These are phyloP conservation scores for Ceratina calcarata DNA, from an alignment of 1,140 invertebrate genomes.

Conservation along the genomic window DNA sequence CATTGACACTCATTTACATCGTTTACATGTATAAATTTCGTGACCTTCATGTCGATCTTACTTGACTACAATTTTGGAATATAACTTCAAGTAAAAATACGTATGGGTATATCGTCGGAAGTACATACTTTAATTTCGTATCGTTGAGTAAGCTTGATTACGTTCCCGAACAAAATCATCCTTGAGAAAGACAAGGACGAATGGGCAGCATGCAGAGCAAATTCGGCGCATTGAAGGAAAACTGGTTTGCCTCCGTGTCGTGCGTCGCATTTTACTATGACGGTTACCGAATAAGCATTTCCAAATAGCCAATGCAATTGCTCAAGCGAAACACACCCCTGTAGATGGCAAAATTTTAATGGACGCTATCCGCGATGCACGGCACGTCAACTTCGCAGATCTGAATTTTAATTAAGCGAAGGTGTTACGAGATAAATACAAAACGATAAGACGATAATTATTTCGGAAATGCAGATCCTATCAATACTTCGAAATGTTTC, in stretches of 20 bases:
- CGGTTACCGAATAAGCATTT: background rate
- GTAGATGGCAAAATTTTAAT: background rate
- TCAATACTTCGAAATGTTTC: background rate
- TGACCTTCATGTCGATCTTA: too few species aligned
- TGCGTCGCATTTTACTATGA: slow-evolving; percentile 29
- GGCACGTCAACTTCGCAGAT: background rate
- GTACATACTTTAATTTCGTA: too few species aligned
- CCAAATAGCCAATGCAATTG: background rate
- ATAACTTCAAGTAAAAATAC: too few species aligned
- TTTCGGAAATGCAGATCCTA: background rate
- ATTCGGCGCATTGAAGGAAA: slow-evolving; percentile 52
- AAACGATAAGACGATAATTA: background rate
- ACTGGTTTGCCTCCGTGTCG: slow-evolving; percentile 40
- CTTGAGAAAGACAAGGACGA: slow-evolving; percentile 45
- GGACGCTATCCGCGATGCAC: background rate
- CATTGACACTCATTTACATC: background rate
- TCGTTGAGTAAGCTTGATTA: slow-evolving; percentile 20
- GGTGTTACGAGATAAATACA: background rate
- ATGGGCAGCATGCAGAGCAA: slow-evolving; percentile 20
- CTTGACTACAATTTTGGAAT: too few species aligned
- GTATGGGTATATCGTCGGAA: too few species aligned
- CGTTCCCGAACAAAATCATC: slow-evolving; percentile 25
- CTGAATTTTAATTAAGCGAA: background rate
- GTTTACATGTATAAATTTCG: too few species aligned
- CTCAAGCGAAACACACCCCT: background rate